Evolutionary conservation across 2,888 invertebrate genomes (phyloP).

Genomic region (Trissoscelio sp.): DNA sequence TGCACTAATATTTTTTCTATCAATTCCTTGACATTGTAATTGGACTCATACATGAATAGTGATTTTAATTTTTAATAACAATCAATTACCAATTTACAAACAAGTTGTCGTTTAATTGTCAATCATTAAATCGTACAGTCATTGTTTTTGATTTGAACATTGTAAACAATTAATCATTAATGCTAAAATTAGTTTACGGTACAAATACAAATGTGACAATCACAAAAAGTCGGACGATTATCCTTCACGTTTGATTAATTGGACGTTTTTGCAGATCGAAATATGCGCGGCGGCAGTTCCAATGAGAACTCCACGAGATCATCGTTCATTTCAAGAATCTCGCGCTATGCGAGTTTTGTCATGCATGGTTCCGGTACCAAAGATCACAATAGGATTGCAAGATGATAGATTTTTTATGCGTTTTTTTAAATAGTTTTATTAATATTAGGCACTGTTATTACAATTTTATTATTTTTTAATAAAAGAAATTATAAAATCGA

Average conservation of each 20-base stretch:
- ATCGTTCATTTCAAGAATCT: constrained; percentile 66
- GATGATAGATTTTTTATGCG: constrained; percentile 19
- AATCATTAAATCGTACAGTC: not conserved
- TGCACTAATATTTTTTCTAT: not conserved
- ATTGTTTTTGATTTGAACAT: constrained; percentile 17
- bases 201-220: not conserved
- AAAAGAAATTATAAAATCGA: too few relatives aligned
- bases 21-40: not conserved
- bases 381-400: constrained; percentile 53
- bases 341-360: constrained; percentile 65
- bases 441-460: too few relatives aligned
- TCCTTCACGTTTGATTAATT: constrained; percentile 18
- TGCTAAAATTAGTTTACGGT: not conserved
- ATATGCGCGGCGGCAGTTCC: constrained; percentile 56
- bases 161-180: constrained; percentile 17
- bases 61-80: constrained; percentile 1
- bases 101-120: not conserved
- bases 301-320: constrained; percentile 66
- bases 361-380: constrained; percentile 61
- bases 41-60: not conserved
- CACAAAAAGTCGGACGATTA: constrained; percentile 7
- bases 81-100: too few relatives aligned
- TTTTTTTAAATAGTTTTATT: too few relatives aligned
- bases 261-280: constrained; percentile 57
- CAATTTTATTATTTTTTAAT: too few relatives aligned